Percentiles rank a stretch among this genome's conserved stretches.
These are phyloP conservation scores for Tineola bisselliella DNA, from an alignment of 2,888 invertebrate species.

Conservation along the genomic window DNA sequence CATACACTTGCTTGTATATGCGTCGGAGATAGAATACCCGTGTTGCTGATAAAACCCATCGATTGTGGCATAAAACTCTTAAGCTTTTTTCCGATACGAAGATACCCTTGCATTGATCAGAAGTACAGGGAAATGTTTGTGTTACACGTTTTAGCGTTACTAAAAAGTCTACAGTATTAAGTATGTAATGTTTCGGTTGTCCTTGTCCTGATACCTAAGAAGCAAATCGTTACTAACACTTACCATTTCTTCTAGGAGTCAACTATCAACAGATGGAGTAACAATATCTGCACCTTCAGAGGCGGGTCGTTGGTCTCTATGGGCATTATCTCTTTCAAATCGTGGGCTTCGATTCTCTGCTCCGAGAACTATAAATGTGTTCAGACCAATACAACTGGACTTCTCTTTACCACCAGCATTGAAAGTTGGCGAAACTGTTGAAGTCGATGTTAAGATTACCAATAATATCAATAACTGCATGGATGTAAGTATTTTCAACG, in stretches of 20 bases:
- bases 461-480: conserved; percentile 75
- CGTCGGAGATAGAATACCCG: conserved; percentile 5
- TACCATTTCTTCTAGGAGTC: conserved; percentile 53
- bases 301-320: conserved; percentile 73
- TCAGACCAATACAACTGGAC: conserved; percentile 71
- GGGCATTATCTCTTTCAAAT: conserved; percentile 69
- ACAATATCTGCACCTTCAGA: conserved; percentile 70
- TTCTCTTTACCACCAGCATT: conserved; percentile 69
- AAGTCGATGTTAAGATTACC: conserved; percentile 75
- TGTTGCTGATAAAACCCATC: not conserved
- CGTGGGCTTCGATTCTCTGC: conserved; percentile 66
- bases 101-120: too few species aligned
- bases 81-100: not conserved
- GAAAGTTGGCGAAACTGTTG: conserved; percentile 71
- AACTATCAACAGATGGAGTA: conserved; percentile 68
- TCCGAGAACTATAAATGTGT: conserved; percentile 69
- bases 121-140: too few species aligned
- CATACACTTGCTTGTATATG: not conserved
- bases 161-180: too few species aligned
- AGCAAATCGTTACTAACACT: too few species aligned
- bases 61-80: not conserved
- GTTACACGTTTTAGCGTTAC: too few species aligned
- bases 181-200: too few species aligned
- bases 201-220: too few species aligned
- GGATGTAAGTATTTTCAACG: conserved; percentile 73